Base-by-base conservation (phyloP, 2,888 invertebrate genomes). In the Bimastos eiseni region DNA sequence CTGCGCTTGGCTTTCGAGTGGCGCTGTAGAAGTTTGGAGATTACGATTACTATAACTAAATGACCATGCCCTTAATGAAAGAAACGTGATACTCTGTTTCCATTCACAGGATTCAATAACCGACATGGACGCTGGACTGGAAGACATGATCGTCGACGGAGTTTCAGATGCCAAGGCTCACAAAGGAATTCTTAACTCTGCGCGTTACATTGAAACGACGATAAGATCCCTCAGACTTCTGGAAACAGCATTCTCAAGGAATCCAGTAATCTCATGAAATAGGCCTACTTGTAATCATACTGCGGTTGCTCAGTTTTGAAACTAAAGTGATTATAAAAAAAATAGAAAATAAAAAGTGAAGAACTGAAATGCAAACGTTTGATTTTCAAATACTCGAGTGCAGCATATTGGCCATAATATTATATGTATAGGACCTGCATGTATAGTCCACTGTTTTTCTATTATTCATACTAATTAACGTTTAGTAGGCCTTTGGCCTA, bases 111-210 rank as follows among this genome's bases (percentile, higher is more conserved):
- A 98, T 95, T 96, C 98, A 90, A 97, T 98, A 94, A 98, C 97
- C 0, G 98, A 98, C 94, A 96, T 98, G 93, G 94, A 93, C n/a
- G 94, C 94, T 24, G 93, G 93, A 33, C 93, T 93, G 92, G 94
- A 93, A 44, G 90, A 92, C 11, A 90, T 98, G 93, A 97, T 97
- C 92, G 97, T 96, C 33, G 97, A 97, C 92, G 96, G 96, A 5
- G 94, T 97, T 89, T 96, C 96, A 5, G 93, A 93, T 21, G 91
- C 94, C 83, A 93, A 93, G 95, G 98, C 97, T 17, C 98, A 98
- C 95, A 97, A 97, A 94, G 98, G 98, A 41, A 98, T 98, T 97
- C 96, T 97, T 70, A 96, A 97, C 94, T 97, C 97, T 19, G 98
- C 98, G 0, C 96, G 96, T 90, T 97, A 97, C 94, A 96, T 98